Evolutionary conservation across 2,888 invertebrate genomes (phyloP).

Genomic region (Encarsia formosa): DNA sequence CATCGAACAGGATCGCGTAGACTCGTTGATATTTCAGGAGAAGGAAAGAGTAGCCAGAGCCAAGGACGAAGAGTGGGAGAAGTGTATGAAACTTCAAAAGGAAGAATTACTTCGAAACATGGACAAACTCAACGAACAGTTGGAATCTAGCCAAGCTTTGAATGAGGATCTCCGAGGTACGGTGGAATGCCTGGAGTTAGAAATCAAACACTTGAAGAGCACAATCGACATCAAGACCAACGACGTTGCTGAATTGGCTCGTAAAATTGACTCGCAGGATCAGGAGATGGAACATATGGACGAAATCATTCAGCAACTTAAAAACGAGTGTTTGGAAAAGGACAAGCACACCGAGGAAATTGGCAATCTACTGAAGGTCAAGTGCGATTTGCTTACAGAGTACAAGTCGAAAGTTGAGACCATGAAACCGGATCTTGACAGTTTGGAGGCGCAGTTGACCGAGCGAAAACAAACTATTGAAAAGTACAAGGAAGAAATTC

Average conservation of each 20-base stretch:
- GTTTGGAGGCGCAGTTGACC: conserved; percentile 35
- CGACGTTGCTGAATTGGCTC: conserved; percentile 46
- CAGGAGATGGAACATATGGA: conserved; percentile 50
- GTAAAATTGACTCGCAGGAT: conserved; percentile 48
- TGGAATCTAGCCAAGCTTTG: conserved; percentile 37
- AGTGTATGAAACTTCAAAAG: conserved; percentile 33
- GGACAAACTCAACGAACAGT: conserved; percentile 30
- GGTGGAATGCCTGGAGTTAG: conserved; percentile 38
- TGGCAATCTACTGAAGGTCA: conserved; percentile 37
- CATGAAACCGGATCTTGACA: conserved; percentile 39
- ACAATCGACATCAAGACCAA: conserved; percentile 40
- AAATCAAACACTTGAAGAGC: conserved; percentile 44
- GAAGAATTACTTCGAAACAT: conserved; percentile 35
- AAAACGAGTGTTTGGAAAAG: conserved; percentile 47
- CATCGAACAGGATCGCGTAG: conserved; percentile 23
- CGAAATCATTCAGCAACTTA: conserved; percentile 46
- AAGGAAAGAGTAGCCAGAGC: conserved; percentile 34
- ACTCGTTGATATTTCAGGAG: conserved; percentile 39
- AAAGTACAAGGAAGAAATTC: conserved; percentile 48
- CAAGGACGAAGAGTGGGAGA: conserved; percentile 38
- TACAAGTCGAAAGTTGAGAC: conserved; percentile 44
- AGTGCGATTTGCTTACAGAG: conserved; percentile 48
- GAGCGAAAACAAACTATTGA: conserved; percentile 35
- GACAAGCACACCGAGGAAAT: conserved; percentile 46
- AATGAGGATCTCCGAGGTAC: conserved; percentile 37